These are phyloP conservation scores for Phania funesta DNA, from an alignment of 2,888 invertebrate genomes.

Conservation along the genomic window DNA sequence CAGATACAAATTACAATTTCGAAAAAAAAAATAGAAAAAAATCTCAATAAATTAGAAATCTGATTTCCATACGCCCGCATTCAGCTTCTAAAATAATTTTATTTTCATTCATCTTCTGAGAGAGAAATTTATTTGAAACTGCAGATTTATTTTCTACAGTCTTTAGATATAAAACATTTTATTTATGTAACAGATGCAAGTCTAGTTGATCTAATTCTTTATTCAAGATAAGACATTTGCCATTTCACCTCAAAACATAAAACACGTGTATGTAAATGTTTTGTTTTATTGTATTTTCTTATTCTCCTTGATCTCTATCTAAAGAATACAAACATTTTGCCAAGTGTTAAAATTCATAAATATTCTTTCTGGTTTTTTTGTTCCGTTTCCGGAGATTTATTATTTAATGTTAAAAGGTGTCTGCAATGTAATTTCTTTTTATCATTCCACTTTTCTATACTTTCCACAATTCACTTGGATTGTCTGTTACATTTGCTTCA, in stretches of 20 bases:
- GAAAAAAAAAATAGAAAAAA: no score
- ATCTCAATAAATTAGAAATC: no score
- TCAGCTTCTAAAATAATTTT: no score
- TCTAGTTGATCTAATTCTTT: neutral
- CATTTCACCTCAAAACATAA: constrained; percentile 7
- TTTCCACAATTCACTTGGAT: neutral
- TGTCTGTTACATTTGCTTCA: neutral
- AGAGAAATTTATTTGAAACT: no score
- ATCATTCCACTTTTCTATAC: neutral
- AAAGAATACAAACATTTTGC: constrained; percentile 15
- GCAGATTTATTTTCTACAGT: no score
- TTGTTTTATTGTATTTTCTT: neutral
- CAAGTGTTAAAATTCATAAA: constrained; percentile 24
- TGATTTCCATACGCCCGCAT: no score
- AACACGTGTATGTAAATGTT: constrained; percentile 16
- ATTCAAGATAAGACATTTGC: neutral
- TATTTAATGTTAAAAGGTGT: constrained; percentile 35
- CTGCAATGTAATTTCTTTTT: constrained; percentile 14
- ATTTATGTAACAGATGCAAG: neutral
- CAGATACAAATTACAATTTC: no score
- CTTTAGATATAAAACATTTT: neutral
- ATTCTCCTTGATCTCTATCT: constrained; percentile 17
- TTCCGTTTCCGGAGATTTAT: constrained; percentile 25
- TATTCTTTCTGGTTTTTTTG: neutral
- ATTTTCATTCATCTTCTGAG: no score